Evolutionary conservation across 2,797 vertebrate genomes (phyloP).

Genomic region (Cryptoblepharus egeriae): DNA sequence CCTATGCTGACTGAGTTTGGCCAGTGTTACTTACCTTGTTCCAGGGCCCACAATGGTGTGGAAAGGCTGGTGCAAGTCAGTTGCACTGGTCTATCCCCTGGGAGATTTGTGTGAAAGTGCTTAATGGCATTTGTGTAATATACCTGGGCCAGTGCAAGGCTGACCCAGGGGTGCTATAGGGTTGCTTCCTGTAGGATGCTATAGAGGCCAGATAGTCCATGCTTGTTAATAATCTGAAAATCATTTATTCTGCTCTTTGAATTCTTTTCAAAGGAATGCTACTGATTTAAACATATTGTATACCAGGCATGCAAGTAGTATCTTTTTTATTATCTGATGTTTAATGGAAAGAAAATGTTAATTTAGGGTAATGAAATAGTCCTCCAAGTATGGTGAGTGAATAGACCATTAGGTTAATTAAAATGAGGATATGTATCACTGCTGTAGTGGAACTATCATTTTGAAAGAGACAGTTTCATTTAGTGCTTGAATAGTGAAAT

Average conservation of each 20-base stretch:
- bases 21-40: too few relatives aligned
- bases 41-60: too few relatives aligned
- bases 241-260: conserved; percentile 27
- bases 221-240: conserved; percentile 41
- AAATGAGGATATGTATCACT: conserved; percentile 52
- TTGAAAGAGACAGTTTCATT: conserved; percentile 61
- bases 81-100: too few relatives aligned
- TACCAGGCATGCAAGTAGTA: conserved; percentile 45
- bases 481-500: conserved; percentile 63
- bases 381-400: conserved; percentile 54
- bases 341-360: conserved; percentile 68
- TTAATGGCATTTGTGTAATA: too few relatives aligned
- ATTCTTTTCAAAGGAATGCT: conserved; percentile 48
- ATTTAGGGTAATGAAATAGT: conserved; percentile 67
- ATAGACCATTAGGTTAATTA: conserved; percentile 73
- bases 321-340: conserved; percentile 62
- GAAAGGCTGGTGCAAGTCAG: too few relatives aligned
- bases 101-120: too few relatives aligned
- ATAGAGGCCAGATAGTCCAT: too few relatives aligned
- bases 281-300: conserved; percentile 52
- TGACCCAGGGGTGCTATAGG: too few relatives aligned
- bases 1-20: too few relatives aligned
- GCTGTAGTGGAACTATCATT: conserved; percentile 47
- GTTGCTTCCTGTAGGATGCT: too few relatives aligned
- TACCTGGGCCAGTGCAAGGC: too few relatives aligned